Evolutionary conservation across 1,140 invertebrate genomes (phyloP), one percentile per base, ranked within the genome.

Genomic region (Neodiprion virginianus): DNA sequence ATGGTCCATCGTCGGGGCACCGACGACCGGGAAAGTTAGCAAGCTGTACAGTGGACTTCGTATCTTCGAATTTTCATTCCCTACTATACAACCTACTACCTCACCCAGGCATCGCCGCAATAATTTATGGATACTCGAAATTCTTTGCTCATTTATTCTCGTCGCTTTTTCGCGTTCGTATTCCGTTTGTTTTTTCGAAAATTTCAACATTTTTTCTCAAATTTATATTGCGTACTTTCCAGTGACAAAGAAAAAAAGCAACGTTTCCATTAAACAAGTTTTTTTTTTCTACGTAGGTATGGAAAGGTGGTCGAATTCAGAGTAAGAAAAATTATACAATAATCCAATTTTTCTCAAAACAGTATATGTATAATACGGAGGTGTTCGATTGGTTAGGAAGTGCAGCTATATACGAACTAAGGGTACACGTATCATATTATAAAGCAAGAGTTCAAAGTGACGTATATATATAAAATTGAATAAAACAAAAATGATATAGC

Each of bases 1-100:
- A 75, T 74, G 81, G 71, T 81, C 77, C 83, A 83, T 78, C 82
- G 87, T 69, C 76, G 87, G 23, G 79, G 84, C 84, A 84, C 82
- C 86, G 84, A 87, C 82, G 79, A 88, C 91, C 84, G 88, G 91
- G 92, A 92, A 93, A 93, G 92, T 92, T 93, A 93, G 92, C 91
- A 93, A 92, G 92, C 91, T 93, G 92, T 92, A 93, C 91, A 93
- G 92, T 93, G 85, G 83, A 87, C 84, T 88, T 84, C 85, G 85
- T 86, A 91, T 90, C 87, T 87, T 89, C 88, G 85, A 88, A 88
- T 90, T 90, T 90, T 91, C 89, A 90, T 92, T 90, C 91, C 90
- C 86, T 92, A 93, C 92, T 92, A 93, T 93, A 93, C 92, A 93
- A 93, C 92, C 92, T 92, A 93, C 92, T 93, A 93, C 92, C 92